Base-by-base conservation (phyloP, 2,113 vertebrate species). In the Sclerurus mexicanus region DNA sequence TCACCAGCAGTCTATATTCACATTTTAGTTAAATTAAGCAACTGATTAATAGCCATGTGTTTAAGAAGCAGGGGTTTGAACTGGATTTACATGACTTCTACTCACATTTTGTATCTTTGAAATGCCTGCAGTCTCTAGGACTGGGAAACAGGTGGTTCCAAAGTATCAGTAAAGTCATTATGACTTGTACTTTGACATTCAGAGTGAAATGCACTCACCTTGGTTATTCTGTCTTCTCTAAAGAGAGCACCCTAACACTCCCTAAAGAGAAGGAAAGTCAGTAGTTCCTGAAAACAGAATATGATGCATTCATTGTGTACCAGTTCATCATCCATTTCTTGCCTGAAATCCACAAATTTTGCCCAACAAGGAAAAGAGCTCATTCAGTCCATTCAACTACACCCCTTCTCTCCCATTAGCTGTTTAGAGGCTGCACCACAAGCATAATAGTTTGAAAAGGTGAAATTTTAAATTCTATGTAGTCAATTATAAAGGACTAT, bases 401-500 rank as follows among this genome's bases (percentile, higher is more conserved):
- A 90, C 14, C 33, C 69, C 44, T 91, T 74, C 46, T 76, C 35
- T 67, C 40, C 39, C 78, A 31, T 72, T 66, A 78, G 60, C 27
- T 87, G 11, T 94, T 87, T 85, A 79, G 31, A 69, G 52, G 31
- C 47, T 83, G 56, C 22, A 47, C 47, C 49, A 64, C 56, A 95
- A 93, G 69, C 14, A 69, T 56, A 87, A 53, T 31, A 71, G 58
- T 42, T 39, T 87, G 68, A 66, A 96, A 96, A 97, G 82, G 86
- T 89, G 56, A 91, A 83, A 77, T 90, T 96, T 95, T 35, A 82
- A 84, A 76, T 90, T 81, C 28, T 59, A 49, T 73, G 28, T 23
- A 84, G 72, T 64, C 40, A 42, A 76, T 78, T 90, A 94, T 69
- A 96, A 94, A 95, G 86, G 49, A 55, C 67, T 94, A 56, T 93